phyloP scores from a whole-genome alignment of 2,113 vertebrate species.

The Montifringilla adamsi region DNA sequence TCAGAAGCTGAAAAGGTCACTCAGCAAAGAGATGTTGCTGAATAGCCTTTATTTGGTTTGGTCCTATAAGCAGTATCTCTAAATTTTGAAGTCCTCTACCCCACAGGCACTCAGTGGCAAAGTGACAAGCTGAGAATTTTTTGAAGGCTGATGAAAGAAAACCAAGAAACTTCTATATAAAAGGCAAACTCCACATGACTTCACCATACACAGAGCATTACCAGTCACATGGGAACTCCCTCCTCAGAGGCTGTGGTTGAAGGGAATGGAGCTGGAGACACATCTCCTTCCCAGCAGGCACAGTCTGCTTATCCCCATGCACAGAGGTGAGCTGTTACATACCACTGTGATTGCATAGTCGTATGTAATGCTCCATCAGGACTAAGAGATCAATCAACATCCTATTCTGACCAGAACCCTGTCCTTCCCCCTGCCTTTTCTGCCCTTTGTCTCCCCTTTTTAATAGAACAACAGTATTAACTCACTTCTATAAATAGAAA shows the following conservation, averaged over 20 bases:
- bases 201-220: background rate
- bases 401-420: background rate
- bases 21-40: background rate
- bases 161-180: background rate
- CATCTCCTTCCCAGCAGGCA: background rate
- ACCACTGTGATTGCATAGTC: background rate
- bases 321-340: background rate
- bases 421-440: background rate
- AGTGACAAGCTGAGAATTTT: background rate
- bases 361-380: background rate
- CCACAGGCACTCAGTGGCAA: background rate
- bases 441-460: background rate
- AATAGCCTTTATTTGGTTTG: background rate
- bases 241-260: background rate
- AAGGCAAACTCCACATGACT: constrained; percentile 33
- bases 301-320: background rate
- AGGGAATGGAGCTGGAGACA: background rate
- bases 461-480: background rate
- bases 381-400: background rate
- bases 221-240: background rate
- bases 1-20: constrained; percentile 1
- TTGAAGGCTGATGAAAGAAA: constrained; percentile 21
- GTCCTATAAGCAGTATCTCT: background rate
- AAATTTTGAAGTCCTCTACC: background rate
- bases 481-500: background rate